Conservation (phyloP, 2,797 vertebrate species). For the Darevskia mixta region DNA sequence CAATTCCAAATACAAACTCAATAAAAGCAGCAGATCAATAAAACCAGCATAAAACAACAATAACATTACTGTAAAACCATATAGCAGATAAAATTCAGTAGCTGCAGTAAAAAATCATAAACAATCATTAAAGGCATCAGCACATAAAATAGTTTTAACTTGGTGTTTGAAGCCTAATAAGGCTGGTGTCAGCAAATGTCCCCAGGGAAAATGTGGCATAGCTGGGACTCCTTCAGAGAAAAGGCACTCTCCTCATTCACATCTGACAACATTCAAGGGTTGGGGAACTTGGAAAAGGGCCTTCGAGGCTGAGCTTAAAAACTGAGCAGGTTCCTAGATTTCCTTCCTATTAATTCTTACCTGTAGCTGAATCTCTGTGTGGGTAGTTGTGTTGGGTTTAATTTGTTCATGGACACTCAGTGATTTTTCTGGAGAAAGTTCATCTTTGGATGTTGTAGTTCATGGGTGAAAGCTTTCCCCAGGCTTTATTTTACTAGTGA, state of each 20-base stretch:
- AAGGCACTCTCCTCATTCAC: not conserved
- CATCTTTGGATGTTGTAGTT: not conserved
- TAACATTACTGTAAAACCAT: constrained; percentile 19
- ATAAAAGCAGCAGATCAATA: constrained; percentile 28
- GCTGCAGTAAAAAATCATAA: constrained; percentile 11
- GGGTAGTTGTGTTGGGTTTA: not conserved
- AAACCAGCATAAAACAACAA: constrained; percentile 7
- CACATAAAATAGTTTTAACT: constrained; percentile 8
- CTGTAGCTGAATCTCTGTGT: not conserved
- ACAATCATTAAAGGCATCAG: constrained; percentile 16
- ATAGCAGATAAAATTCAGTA: constrained; percentile 10
- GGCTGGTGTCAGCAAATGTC: not conserved
- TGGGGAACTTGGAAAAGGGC: not conserved
- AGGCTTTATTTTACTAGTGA: not conserved
- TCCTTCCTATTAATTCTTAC: not conserved
- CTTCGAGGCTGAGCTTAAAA: constrained; percentile 9
- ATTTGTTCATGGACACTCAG: not conserved
- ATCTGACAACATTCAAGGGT: not conserved
- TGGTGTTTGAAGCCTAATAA: not conserved
- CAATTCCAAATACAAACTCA: not conserved
- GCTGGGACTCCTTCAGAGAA: not conserved
- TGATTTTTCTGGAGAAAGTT: not conserved
- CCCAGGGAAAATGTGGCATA: not conserved
- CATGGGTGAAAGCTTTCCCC: constrained; percentile 1
- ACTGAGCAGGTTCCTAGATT: not conserved